Evolutionary conservation across 1,140 invertebrate species (phyloP).

Genomic region (Trachelipus rathkii): DNA sequence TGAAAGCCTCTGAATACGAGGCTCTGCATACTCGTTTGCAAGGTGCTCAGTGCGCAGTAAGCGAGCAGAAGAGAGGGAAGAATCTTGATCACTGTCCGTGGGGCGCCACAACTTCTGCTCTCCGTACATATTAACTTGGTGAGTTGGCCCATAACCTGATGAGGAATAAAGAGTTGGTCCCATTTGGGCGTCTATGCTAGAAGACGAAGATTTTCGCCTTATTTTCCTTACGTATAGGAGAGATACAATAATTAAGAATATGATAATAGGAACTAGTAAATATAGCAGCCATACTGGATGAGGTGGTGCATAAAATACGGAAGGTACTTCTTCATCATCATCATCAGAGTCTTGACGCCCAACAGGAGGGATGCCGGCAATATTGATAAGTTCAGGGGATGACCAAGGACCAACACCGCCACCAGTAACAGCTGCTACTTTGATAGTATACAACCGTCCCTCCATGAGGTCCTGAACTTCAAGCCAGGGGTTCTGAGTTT

Average conservation of each 20-base stretch:
- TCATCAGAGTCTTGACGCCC: conserved; percentile 20
- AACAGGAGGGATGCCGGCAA: conserved; percentile 13
- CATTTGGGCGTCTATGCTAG: conserved; percentile 29
- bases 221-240: conserved; percentile 32
- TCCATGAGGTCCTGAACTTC: conserved; percentile 32
- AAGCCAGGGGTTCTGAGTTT: conserved; percentile 34
- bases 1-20: conserved; percentile 28
- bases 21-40: conserved; percentile 40
- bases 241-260: conserved; percentile 34
- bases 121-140: conserved; percentile 42
- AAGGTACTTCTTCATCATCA: conserved; percentile 11
- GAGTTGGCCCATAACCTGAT: conserved; percentile 26
- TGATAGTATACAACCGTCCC: conserved; percentile 35
- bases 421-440: conserved; percentile 37
- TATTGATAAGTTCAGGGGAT: conserved; percentile 30
- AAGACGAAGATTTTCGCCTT: conserved; percentile 25
- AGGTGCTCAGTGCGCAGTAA: conserved; percentile 33
- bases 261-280: conserved; percentile 34
- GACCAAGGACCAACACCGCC: conserved; percentile 37
- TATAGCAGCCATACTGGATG: conserved; percentile 41
- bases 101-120: conserved; percentile 39
- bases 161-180: conserved; percentile 35
- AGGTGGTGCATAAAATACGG: conserved; percentile 29
- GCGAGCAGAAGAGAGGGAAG: conserved; percentile 33
- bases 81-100: conserved; percentile 36